Evolutionary conservation across 2,797 vertebrate species (phyloP), one percentile per base, ranked within the genome.

Genomic region (Gymnoscopelus braueri): DNA sequence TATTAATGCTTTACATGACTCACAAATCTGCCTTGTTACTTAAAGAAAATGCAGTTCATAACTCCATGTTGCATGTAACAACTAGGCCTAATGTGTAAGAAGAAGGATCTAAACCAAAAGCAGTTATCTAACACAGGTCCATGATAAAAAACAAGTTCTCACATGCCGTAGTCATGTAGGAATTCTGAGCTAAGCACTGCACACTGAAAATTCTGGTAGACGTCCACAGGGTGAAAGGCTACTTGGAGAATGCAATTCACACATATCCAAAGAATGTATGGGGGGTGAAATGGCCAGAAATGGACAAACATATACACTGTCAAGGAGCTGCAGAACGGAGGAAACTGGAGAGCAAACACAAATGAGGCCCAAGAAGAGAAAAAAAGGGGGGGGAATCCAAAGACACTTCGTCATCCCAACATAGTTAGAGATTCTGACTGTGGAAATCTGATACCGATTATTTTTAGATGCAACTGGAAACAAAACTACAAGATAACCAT

Each of bases 241-340:
- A 10, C 7, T 68, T 73, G 58, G 49, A n/a, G 44, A 80, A 67
- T 49, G 39, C n/a, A 7, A 4, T 61, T 65, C 53, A 51, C 6
- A 56, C 61, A 63, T 19, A 35, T 32, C 35, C 11, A 1, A 19
- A 77, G 53, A 71, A 71, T 73, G 61, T 73, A 76, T 54, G 47
- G 60, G 54, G 81, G 77, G 56, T 74, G 48, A 5, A 60, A 85
- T 87, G 81, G 63, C 65, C 69, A 87, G 55, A 76, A 79, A 55
- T 47, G 58, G 63, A 47, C 49, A 70, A 70, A 83, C 72, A 87
- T 85, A 53, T 26, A 63, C 69, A 66, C 65, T 70, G 72, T 81
- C 14, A 56, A 24, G 62, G 66, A 24, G 55, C 63, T 75, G 4
- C 67, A 39, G 66, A 50, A 56, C 74, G 70, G 5, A 56, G 58